Evolutionary conservation across 2,113 vertebrate genomes (phyloP).

Genomic region (Raphicerus campestris): DNA sequence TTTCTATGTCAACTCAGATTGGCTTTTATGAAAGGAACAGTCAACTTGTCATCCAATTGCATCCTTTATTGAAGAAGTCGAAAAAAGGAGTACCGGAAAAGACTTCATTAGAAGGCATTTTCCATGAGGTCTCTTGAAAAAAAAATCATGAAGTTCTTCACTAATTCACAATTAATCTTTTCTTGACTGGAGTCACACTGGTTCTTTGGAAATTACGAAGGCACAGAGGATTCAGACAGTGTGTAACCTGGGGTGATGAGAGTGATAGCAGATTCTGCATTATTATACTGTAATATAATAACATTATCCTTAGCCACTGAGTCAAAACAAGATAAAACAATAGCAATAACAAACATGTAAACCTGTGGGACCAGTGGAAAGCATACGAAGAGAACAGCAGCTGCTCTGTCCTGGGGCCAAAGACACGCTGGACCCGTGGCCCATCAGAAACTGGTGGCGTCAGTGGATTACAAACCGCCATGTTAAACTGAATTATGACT

Average conservation of each 20-base stretch:
- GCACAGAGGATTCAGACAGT: fast-evolving
- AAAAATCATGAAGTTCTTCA: background rate
- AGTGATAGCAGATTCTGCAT: background rate
- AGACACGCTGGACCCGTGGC: background rate
- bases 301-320: background rate
- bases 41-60: background rate
- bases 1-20: background rate
- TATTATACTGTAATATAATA: background rate
- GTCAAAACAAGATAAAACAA: background rate
- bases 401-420: background rate
- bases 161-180: background rate
- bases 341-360: background rate
- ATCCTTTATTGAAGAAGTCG: conserved; percentile 52
- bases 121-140: background rate
- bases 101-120: background rate
- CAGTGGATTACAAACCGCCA: background rate
- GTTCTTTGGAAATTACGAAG: background rate
- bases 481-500: background rate
- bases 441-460: background rate
- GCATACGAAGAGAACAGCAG: background rate
- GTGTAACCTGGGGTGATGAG: background rate
- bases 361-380: too few species aligned
- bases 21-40: background rate
- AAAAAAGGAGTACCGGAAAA: background rate
- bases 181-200: background rate